Conservation (phyloP, 1,140 invertebrate species). For the Neodiprion lecontei region DNA sequence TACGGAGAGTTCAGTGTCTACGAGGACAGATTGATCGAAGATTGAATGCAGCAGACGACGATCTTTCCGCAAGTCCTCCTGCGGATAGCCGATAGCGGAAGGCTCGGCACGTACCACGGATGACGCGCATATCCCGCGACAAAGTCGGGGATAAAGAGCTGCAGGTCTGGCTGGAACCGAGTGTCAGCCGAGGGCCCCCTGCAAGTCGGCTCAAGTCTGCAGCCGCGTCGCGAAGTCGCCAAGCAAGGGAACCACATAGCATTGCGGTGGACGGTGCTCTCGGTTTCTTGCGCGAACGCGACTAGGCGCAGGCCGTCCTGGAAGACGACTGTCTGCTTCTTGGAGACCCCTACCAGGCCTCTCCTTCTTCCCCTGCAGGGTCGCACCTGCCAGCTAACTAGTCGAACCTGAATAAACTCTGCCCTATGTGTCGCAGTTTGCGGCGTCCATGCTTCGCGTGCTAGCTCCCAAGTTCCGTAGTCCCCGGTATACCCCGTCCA, state of each 20-base stretch:
- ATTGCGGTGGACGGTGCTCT: background rate
- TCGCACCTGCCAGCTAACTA: constrained; percentile 60
- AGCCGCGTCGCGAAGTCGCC: background rate
- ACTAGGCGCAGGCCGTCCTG: background rate
- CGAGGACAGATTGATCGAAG: background rate
- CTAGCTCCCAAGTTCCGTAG: no score
- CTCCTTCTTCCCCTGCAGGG: constrained; percentile 31
- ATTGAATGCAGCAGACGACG: background rate
- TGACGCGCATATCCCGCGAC: background rate
- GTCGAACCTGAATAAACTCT: constrained; percentile 63
- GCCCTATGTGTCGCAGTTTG: constrained; percentile 44
- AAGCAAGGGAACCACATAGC: background rate
- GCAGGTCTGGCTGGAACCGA: no score
- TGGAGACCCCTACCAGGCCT: constrained; percentile 33
- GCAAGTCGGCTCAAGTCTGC: no score
- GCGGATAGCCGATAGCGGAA: background rate
- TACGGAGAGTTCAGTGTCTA: no score
- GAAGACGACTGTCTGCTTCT: constrained; percentile 34
- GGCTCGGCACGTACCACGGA: constrained; percentile 1
- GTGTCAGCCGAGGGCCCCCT: no score
- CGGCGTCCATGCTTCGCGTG: no score
- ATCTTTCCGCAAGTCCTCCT: background rate
- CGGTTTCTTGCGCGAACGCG: constrained; percentile 33
- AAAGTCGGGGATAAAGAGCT: no score
- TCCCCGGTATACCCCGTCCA: no score